Evolutionary conservation across 2,113 vertebrate genomes (phyloP), one percentile per base, ranked within the genome.

Genomic region (Empidonax alnorum): DNA sequence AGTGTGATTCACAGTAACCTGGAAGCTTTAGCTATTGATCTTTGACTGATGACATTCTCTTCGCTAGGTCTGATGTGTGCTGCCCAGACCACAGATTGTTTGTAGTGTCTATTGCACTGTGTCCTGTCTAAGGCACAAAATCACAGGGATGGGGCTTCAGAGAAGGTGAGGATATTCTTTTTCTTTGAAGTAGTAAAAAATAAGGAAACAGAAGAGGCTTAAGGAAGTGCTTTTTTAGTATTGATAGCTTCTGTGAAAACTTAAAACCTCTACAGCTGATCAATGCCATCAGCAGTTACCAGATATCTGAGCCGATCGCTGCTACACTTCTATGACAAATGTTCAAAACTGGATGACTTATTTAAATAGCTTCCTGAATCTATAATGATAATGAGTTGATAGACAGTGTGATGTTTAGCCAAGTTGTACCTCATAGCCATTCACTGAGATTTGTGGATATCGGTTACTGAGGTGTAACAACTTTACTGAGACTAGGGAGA

Each of bases 1-100:
- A 82, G 41, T 69, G 82, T 94, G 84, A 89, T 78, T 89, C 87
- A 88, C 63, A 80, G 66, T 74, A 69, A 81, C 67, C 50, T 90
- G 86, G 82, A 81, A 75, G 47, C 49, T 94, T 78, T 65, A 78
- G 73, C 86, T 81, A 39, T 65, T 88, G 68, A 84, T 93, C 76
- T 80, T 35, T 85, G 68, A 42, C 47, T 44, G 84, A 71, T 74
- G 85, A 63, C 1, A 0, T 61, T 92, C 55, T 62, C 65, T 82
- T 89, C 75, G 69, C 79, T 93, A 39, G 89, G 28, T 21, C 56
- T 68, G 66, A 58, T 0, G 3, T 63, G 46, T 47, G 42, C 90
- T 89, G 65, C 73, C 69, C 69, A 72, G 73, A 62, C 42, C 82
- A 44, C 61, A 74, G n/a, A 20, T 15, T 79, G 33, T 9, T 65